Conservation (phyloP, 2,113 vertebrate genomes). For the Orcinus orca region DNA sequence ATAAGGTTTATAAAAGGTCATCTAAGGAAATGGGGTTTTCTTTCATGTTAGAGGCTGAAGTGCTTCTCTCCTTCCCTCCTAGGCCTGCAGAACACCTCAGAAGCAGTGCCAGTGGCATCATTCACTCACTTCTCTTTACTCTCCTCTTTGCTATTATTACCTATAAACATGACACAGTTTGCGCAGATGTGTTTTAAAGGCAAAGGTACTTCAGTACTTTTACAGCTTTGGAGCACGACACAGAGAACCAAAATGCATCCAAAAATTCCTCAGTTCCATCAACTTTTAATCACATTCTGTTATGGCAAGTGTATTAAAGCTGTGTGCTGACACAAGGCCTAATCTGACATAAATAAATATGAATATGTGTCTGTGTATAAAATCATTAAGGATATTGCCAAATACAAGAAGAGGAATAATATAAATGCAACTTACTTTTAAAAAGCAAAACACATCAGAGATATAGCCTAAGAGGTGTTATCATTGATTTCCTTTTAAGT, state of each 20-base stretch:
- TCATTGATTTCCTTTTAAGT: neutral
- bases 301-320: constrained; percentile 35
- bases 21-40: constrained; percentile 29
- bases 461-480: neutral
- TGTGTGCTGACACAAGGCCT: neutral
- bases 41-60: neutral
- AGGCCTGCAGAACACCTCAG: neutral
- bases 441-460: neutral
- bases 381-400: neutral
- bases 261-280: constrained; percentile 63
- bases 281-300: constrained; percentile 56
- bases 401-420: neutral
- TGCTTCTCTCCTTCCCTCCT: neutral
- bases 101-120: neutral
- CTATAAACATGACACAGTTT: constrained; percentile 18
- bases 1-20: constrained; percentile 45
- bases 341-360: neutral
- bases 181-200: constrained; percentile 54
- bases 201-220: constrained; percentile 63
- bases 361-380: neutral
- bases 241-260: constrained; percentile 58
- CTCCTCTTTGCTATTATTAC: constrained; percentile 21
- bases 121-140: neutral
- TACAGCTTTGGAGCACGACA: constrained; percentile 61
- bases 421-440: neutral